Evolutionary conservation across 2,888 invertebrate genomes (phyloP), one percentile per base, ranked within the genome.

Genomic region (Urechis unicinctus): DNA sequence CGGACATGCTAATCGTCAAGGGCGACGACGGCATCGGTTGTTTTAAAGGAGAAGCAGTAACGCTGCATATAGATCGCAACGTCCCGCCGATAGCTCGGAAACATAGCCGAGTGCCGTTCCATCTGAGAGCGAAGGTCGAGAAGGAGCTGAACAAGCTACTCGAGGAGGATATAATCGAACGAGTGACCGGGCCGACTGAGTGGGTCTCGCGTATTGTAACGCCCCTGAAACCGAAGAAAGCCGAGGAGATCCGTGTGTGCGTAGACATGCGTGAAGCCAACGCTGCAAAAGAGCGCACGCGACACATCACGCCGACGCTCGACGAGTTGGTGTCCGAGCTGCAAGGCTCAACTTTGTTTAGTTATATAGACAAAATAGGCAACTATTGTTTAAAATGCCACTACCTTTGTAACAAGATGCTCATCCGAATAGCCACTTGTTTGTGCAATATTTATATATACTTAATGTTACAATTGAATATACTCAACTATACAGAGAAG

Each of bases 251-350:
- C 4, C 21, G 64, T 25, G 45, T 68, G 5, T 67, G 65, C 51
- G 58, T 65, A 2, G 65, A 67, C 46, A 66, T 66, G 67, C 46
- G 60, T 26, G 49, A 55, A 51, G 48, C 63, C 3, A 65, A 67
- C 48, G 58, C 53, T 29, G 65, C 65, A 0, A 60, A 66, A n/a
- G 41, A 57, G 47, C 30, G 47, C 24, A 42, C 28, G 36, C 29
- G 54, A 21, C 51, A 59, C 41, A 29, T 21, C 2, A 50, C 44
- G 28, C 55, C 54, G n/a, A 56, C 57, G 13, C 17, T 50, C 1
- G 55, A 49, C 41, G 57, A 57, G 24, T 5, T 55, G 4, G 22
- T 44, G n/a, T 24, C 24, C 28, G 57, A 55, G 25, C 29, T 57
- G 24, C 49, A 54, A 21, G 57, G 57, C 31, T 26, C 57, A 13